Percentiles rank a stretch among this genome's conserved stretches.
Conservation (phyloP, 1,140 invertebrate species). For the Drosophila bifasciata region DNA sequence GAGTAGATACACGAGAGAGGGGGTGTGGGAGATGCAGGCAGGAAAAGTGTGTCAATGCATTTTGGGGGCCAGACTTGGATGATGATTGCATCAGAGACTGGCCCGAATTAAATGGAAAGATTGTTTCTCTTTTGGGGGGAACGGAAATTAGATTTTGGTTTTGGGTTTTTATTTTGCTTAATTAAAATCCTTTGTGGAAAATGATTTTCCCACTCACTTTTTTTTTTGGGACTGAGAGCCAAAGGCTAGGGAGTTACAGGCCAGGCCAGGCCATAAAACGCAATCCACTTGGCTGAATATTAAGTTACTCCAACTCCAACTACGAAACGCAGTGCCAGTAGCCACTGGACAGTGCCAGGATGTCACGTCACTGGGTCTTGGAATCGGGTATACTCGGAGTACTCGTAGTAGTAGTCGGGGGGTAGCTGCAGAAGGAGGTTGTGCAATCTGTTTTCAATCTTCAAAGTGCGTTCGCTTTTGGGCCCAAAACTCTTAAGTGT, state of each 20-base stretch:
- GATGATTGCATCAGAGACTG: constrained; percentile 47
- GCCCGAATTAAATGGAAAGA: constrained; percentile 10
- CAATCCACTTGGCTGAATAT: constrained; percentile 68
- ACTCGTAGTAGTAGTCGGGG: too few species aligned
- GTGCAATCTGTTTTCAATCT: constrained; percentile 50
- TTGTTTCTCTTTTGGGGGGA: constrained; percentile 23
- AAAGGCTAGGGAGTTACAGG: constrained; percentile 42
- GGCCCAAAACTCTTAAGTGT: constrained; percentile 15
- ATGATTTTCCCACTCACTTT: constrained; percentile 55
- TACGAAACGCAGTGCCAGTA: constrained; percentile 4
- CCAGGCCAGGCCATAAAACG: constrained; percentile 60
- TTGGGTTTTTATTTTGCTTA: constrained; percentile 33
- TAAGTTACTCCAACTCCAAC: constrained; percentile 50
- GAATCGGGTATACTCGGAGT: too few species aligned
- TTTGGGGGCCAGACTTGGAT: constrained; percentile 16
- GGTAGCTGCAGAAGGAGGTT: constrained; percentile 35
- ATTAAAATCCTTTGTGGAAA: constrained; percentile 71
- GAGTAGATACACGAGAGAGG: constrained; percentile 4
- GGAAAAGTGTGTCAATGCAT: constrained; percentile 63
- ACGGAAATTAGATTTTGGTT: constrained; percentile 74
- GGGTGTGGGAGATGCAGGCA: constrained; percentile 19
- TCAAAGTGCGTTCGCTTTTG: constrained; percentile 54
- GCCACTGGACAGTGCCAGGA: constrained; percentile 51
- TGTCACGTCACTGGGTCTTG: constrained; percentile 59
- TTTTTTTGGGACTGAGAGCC: constrained; percentile 26